Base-by-base conservation (phyloP, 1,140 invertebrate species). In the Leptinotarsa defecta region DNA sequence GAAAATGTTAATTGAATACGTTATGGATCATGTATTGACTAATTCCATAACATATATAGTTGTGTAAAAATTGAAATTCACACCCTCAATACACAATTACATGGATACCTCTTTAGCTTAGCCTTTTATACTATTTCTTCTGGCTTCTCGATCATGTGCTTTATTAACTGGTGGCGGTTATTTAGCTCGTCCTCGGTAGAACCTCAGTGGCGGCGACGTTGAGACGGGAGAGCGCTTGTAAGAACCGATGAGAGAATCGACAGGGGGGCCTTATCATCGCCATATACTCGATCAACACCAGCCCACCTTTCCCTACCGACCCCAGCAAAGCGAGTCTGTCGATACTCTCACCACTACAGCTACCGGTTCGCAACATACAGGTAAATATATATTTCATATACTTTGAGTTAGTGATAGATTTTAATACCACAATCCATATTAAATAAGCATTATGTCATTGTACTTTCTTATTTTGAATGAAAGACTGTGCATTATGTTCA, bases 361-460 rank as follows among this genome's bases (percentile, higher is more conserved):
- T 74, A 82, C 82, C 72, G 80, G 77, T 76, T 83, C 82, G 72
- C 82, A 81, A 77, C 78, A 82, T 78, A 83, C 82, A 83, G 82
- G 82, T 83, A 81, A 72, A n/a, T 74, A 71, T 71, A 57, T 34
- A 34, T 0, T 34, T 8, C 8, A 24, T n/a, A 64, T 43, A 43
- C 34, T 43, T 43, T 3, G 34, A 43, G 8, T 43, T 43, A 43
- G 34, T 43, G 34, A 43, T 43, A 11, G 34, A 43, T 43, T 8
- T 43, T 0, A 43, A 43, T 43, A 11, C 8, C 34, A 43, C 34
- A 43, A 43, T 34, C 27, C 1, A 34, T 34, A 34, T 34, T 6
- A 8, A 34, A 34, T 34, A 34, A 6, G 8, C 34, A 43, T 43
- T 43, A 43, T 43, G 8, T 11, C 34, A 11, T 3, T 43, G 8